These are phyloP conservation scores for Listronotus bonariensis DNA, from an alignment of 1,140 invertebrate genomes.

Conservation along the genomic window DNA sequence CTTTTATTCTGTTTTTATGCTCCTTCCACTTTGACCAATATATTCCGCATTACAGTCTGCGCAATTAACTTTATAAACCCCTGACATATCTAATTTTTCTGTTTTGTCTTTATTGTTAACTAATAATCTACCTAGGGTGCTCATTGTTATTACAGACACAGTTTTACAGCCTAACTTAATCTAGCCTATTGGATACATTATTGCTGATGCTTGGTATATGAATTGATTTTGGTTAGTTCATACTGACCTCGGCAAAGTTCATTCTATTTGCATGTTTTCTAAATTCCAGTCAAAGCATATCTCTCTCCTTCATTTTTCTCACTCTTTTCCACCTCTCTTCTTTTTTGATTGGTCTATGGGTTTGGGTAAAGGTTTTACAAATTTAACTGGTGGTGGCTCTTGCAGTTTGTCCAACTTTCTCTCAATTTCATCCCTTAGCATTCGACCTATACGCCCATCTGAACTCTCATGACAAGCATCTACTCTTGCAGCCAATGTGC, in stretches of 20 bases:
- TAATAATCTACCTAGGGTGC: too few species aligned
- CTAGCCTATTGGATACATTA: too few species aligned
- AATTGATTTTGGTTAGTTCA: too few species aligned
- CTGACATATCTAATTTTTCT: too few species aligned
- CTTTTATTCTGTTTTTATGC: too few species aligned
- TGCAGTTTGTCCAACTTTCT: constrained; percentile 96
- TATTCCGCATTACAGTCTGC: too few species aligned
- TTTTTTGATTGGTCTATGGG: constrained; percentile 97
- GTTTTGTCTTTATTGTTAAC: too few species aligned
- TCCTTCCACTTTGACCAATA: too few species aligned
- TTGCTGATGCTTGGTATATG: too few species aligned
- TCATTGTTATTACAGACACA: too few species aligned
- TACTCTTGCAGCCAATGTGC: constrained; percentile 90
- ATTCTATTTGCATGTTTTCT: constrained; percentile 96
- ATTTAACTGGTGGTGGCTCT: constrained; percentile 97
- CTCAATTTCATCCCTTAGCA: constrained; percentile 89
- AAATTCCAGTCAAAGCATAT: constrained; percentile 96
- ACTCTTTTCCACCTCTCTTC: constrained; percentile 96
- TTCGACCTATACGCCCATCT: constrained; percentile 81
- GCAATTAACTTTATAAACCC: too few species aligned
- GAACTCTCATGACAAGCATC: constrained; percentile 91
- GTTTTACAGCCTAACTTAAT: too few species aligned
- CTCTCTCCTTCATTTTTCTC: constrained; percentile 96
- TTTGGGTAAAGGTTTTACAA: constrained; percentile 92
- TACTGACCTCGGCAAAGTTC: constrained; percentile 96